A percentile compares a stretch with the other conserved stretches of the same genome.
These are phyloP conservation scores for Xiphophorus maculatus DNA, from an alignment of 2,113 vertebrate species.

Conservation along the genomic window DNA sequence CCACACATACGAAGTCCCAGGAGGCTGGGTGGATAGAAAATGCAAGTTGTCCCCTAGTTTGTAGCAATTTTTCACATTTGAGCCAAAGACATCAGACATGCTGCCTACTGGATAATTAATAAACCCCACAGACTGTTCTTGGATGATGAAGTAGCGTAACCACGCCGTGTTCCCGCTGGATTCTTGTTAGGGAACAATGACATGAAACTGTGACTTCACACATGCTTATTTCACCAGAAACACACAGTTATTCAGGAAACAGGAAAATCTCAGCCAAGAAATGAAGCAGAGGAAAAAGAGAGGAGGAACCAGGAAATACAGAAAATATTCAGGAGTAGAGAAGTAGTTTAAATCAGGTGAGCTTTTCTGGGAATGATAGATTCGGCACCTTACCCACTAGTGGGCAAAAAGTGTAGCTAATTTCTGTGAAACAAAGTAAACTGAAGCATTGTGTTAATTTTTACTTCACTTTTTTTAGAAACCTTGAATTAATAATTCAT, in stretches of 20 bases:
- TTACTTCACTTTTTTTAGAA: no score
- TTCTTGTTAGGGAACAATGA: slow-evolving; percentile 18
- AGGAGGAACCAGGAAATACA: neutral
- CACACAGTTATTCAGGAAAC: neutral
- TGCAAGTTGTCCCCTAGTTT: slow-evolving; percentile 25
- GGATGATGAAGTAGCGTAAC: slow-evolving; percentile 46
- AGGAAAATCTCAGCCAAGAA: neutral
- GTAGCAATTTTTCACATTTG: slow-evolving; percentile 52
- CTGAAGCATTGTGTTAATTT: no score
- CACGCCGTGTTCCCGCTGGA: slow-evolving; percentile 14
- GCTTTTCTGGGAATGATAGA: neutral
- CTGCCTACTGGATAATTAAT: slow-evolving; percentile 43
- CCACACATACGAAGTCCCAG: neutral
- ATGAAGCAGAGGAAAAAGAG: neutral
- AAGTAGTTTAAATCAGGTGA: neutral
- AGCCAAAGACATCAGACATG: slow-evolving; percentile 48
- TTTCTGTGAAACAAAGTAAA: no score
- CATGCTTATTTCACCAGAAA: neutral
- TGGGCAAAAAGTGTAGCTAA: no score
- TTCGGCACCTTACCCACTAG: no score
- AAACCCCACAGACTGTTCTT: slow-evolving; percentile 49
- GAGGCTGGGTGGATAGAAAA: neutral
- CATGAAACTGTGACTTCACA: neutral
- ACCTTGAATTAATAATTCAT: no score
- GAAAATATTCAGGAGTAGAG: no score